Evolutionary conservation across 1,140 invertebrate species (phyloP).

Genomic region (Drosophila ficusphila): DNA sequence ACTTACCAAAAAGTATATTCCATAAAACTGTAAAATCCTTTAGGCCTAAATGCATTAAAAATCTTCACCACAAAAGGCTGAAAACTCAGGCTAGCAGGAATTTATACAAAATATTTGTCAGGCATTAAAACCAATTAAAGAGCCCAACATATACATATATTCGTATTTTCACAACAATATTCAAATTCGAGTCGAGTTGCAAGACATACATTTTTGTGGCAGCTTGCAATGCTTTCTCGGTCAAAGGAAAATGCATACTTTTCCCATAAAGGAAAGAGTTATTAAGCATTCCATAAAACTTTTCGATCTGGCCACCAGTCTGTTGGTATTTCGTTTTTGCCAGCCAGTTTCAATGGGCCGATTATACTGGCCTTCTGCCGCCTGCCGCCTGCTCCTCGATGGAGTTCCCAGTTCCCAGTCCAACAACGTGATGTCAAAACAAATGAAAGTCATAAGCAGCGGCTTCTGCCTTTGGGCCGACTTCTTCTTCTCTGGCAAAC

Average conservation of each 20-base stretch:
- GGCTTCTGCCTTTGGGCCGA: constrained; percentile 33
- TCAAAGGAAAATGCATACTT: constrained; percentile 7
- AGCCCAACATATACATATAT: background rate
- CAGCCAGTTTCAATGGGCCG: constrained; percentile 16
- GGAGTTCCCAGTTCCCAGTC: constrained; percentile 3
- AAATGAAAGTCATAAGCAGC: constrained; percentile 75
- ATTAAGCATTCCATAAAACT: constrained; percentile 13
- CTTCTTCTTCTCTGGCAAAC: constrained; percentile 60
- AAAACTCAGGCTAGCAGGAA: background rate
- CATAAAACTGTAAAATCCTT: too few species aligned
- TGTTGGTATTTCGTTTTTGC: background rate
- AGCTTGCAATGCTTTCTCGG: background rate
- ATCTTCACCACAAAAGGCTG: background rate
- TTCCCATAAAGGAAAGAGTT: background rate
- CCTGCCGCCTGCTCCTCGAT: background rate
- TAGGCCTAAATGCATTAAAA: too few species aligned
- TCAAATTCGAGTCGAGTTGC: background rate
- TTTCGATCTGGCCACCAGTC: constrained; percentile 16
- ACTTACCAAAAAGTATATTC: too few species aligned
- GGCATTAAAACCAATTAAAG: constrained; percentile 16
- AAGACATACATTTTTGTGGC: background rate
- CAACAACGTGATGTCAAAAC: constrained; percentile 80
- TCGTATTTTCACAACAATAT: background rate
- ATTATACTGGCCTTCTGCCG: constrained; percentile 47
- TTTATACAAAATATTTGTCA: background rate